Evolutionary conservation across 2,888 invertebrate genomes (phyloP), one percentile per base, ranked within the genome.

Genomic region (Hirtodrosophila alboralis): DNA sequence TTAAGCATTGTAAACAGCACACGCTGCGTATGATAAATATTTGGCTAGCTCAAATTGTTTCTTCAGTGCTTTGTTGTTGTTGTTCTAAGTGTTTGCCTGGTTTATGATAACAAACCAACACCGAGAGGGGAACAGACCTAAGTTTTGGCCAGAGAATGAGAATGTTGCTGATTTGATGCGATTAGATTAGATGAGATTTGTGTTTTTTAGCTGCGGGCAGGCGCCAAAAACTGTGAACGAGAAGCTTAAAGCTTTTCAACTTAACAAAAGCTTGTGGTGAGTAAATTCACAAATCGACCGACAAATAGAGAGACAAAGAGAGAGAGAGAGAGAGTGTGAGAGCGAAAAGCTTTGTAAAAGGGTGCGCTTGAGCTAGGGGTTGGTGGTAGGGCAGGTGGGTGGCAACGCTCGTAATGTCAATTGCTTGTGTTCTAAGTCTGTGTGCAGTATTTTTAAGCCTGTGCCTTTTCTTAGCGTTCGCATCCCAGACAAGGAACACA

Each of bases 371-470:
- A 34, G 21, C 5, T n/a, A 13, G 9, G 8, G 16, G 14, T 12
- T 16, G 9, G 3, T 3, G 37, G 5, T 18, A 30, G 52, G 23
- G 16, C 9, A 27, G 30, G 36, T 28, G 37, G 27, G 31, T 27
- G 77, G 68, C 61, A 59, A 61, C 73, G 84, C 77, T 72, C 62
- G 64, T 84, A 84, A 84, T 84, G 81, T 84, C 84, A 77, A 73
- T 80, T 84, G 74, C 69, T 73, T 76, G 64, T 57, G 49, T 59
- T 80, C 61, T 57, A 59, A 69, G 77, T 44, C 73, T 58, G 62
- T 61, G 60, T 72, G 65, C 73, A 64, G 65, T 71, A 52, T 75
- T 67, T 68, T 73, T 63, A 80, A 73, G 81, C 69, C 62, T 65
- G 41, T 68, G 64, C 81, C 81, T 80, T 76, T 76, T 74, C 83